These are phyloP conservation scores for Cynoglossus semilaevis DNA, from an alignment of 2,113 vertebrate species.

Conservation along the genomic window DNA sequence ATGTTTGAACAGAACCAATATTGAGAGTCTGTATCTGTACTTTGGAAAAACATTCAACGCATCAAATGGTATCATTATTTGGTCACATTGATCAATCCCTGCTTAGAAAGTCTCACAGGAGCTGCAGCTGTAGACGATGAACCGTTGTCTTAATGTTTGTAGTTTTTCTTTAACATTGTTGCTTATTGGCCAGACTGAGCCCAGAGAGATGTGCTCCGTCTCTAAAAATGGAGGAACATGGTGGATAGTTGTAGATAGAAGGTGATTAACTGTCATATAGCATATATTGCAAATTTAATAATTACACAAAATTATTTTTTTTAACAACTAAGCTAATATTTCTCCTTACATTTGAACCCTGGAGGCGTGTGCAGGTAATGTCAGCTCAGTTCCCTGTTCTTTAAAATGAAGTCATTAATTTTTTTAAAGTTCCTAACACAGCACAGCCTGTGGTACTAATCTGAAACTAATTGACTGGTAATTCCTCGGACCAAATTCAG, in stretches of 20 bases:
- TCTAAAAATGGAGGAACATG: not conserved
- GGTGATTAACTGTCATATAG: no score
- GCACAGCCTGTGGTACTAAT: constrained; percentile 49
- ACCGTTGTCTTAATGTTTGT: not conserved
- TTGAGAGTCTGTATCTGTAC: not conserved
- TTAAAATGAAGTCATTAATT: constrained; percentile 46
- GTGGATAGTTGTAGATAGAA: no score
- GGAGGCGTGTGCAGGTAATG: constrained; percentile 23
- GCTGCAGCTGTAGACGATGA: constrained; percentile 1
- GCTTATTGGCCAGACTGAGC: constrained; percentile 34
- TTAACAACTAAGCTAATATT: constrained; percentile 45
- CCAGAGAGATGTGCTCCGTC: constrained; percentile 1
- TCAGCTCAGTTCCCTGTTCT: constrained; percentile 7
- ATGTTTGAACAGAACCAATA: not conserved
- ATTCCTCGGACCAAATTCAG: constrained; percentile 19
- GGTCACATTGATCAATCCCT: not conserved
- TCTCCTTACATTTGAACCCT: constrained; percentile 31
- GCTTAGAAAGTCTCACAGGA: not conserved
- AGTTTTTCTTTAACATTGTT: constrained; percentile 1
- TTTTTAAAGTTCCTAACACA: constrained; percentile 25
- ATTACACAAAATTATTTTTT: constrained; percentile 14
- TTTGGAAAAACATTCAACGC: constrained; percentile 1
- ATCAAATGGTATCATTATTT: not conserved
- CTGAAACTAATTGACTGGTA: constrained; percentile 53
- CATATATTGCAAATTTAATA: no score